These are phyloP conservation scores for Lepidurus packardi DNA, from an alignment of 1,140 invertebrate genomes.

Conservation along the genomic window DNA sequence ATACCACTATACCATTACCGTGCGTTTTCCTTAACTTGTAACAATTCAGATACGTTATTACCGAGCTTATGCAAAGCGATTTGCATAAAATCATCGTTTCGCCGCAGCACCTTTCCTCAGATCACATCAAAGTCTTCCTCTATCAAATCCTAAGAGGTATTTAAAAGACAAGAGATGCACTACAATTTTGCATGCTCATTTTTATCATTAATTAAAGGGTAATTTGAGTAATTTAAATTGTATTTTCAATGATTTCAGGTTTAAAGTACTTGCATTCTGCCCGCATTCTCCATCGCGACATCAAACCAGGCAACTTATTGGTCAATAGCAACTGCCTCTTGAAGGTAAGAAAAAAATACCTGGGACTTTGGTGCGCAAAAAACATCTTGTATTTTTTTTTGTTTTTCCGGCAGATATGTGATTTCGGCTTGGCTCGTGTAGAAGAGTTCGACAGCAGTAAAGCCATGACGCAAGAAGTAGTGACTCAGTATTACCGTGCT, in stretches of 20 bases:
- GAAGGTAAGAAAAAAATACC: constrained; percentile 58
- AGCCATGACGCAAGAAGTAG: constrained; percentile 98
- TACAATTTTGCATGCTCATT: not conserved
- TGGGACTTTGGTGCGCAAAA: constrained; percentile 25
- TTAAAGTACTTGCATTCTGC: constrained; percentile 98
- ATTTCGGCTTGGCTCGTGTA: constrained; percentile 91
- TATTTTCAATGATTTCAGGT: constrained; percentile 54
- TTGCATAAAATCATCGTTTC: constrained; percentile 99
- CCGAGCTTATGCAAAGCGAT: constrained; percentile 97
- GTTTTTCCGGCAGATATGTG: constrained; percentile 71
- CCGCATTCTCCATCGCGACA: constrained; percentile 94
- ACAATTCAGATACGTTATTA: constrained; percentile 89
- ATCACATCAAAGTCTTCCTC: constrained; percentile 99
- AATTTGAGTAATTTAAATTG: constrained; percentile 1
- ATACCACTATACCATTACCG: not conserved
- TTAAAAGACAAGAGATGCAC: constrained; percentile 41
- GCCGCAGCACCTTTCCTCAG: constrained; percentile 92
- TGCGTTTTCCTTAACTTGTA: constrained; percentile 4
- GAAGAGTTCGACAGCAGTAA: constrained; percentile 85
- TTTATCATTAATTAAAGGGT: constrained; percentile 24
- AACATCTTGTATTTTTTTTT: constrained; percentile 23
- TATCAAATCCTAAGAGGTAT: constrained; percentile 98
- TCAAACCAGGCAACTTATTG: constrained; percentile 97
- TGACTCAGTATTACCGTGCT: constrained; percentile 97
- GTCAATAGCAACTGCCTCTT: constrained; percentile 98